Evolutionary conservation across 53 echinoderm and acorn worm species (phyloP).

Genomic region (Echinometra lucunter): DNA sequence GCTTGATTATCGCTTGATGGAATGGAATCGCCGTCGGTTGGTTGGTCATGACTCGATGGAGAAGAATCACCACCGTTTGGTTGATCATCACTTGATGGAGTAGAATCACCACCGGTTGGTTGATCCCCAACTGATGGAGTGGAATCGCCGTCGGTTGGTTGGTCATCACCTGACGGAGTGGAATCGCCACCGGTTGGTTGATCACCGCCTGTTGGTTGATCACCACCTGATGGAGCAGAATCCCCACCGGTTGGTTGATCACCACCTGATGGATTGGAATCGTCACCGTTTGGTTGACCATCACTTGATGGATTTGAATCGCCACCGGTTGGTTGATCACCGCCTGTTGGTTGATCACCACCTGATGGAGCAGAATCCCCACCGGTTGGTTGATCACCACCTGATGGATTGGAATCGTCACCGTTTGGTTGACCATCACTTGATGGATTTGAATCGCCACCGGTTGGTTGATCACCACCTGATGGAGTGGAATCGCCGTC

Average conservation of each 20-base stretch:
- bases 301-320: background rate
- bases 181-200: background rate
- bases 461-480: no score
- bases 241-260: background rate
- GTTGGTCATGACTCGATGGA: no score
- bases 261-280: background rate
- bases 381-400: no score
- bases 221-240: background rate
- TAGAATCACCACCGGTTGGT: background rate
- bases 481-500: no score
- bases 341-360: background rate
- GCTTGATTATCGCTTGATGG: background rate
- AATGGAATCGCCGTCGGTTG: background rate
- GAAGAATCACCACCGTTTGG: background rate
- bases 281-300: no score
- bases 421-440: no score
- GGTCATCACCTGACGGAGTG: background rate
- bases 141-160: background rate
- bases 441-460: no score
- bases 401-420: no score
- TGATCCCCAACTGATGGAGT: background rate
- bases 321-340: background rate
- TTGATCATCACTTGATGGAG: no score
- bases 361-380: no score
- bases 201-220: background rate